A percentile compares a stretch with the other conserved stretches of the same genome.
Evolutionary conservation across 2,797 vertebrate genomes (phyloP).

Genomic region (Glyptemys insculpta): DNA sequence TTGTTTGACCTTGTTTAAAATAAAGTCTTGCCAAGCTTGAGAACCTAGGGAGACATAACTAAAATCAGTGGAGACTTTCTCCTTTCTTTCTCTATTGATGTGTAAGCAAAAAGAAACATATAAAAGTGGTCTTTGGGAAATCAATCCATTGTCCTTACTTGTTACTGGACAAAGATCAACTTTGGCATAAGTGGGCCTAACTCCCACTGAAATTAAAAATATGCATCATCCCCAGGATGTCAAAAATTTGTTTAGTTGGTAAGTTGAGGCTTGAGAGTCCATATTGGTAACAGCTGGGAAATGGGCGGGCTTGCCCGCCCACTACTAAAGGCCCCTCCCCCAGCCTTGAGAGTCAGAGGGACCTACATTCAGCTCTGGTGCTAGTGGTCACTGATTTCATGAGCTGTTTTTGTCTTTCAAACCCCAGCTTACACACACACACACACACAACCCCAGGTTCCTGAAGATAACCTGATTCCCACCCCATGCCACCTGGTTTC

Average conservation of each 20-base stretch:
- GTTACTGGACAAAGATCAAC: background rate
- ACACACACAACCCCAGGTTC: background rate
- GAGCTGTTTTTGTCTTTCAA: background rate
- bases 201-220: background rate
- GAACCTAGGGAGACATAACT: background rate
- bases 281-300: too few species aligned
- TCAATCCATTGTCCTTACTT: rapidly evolving
- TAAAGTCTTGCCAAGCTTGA: background rate
- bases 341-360: background rate
- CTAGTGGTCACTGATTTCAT: background rate
- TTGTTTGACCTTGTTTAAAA: background rate
- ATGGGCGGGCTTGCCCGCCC: too few species aligned
- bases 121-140: background rate
- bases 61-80: background rate
- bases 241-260: background rate
- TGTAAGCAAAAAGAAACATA: background rate
- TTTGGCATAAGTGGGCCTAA: background rate
- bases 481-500: background rate
- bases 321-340: too few species aligned
- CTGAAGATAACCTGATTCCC: background rate
- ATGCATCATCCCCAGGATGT: background rate
- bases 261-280: background rate
- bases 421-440: background rate
- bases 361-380: background rate
- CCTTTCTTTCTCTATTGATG: background rate